Base-by-base conservation (phyloP, 2,888 invertebrate species). In the Philopedon plagiatum region DNA sequence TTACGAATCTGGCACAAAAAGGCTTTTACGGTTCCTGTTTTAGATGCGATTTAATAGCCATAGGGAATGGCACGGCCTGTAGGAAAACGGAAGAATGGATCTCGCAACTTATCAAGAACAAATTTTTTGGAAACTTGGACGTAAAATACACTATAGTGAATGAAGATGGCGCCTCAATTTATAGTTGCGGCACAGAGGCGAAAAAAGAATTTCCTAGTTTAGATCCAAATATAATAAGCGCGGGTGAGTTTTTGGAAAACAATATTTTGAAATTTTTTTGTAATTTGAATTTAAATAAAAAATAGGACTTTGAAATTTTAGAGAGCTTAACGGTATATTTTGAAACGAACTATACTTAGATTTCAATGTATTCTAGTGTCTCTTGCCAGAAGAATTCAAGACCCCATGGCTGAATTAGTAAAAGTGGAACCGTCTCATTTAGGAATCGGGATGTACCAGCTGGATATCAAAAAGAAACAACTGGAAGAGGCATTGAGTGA, bases 371-470 rank as follows among this genome's bases (percentile, higher is more conserved):
- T 89, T 73, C 85, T 88, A 80, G 88, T 94, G 57, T 94, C 94
- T 0, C 93, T 98, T 75, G 97, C 97, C 0, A 89, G 97, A 80
- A 88, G 97, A 80, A 88, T 97, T 0, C 92, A 96, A 82, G 97
- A 98, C 86, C 98, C 98, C 0, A 86, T 98, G 71, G 93, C 94
- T 44, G 98, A 98, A 85, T 89, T 95, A 71, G 95, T 98, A 0
- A 98, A 98, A 87, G 92, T 98, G 9, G 97, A 97, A 74, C 97
- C 97, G 0, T 93, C 94, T 80, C 94, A 96, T 86, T 88, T 98
- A 74, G 97, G 97, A 0, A 93, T 98, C 3, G 98, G 98, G n/a
- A 93, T 97, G 92, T 98, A 98, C 83, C 94, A 98, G 85, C 96
- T 97, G 81, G 97, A 98, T 82, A 88, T 97, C 21, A 91, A 94